These are phyloP conservation scores for Thymelicus lineola DNA, from an alignment of 2,888 invertebrate genomes.

Conservation along the genomic window DNA sequence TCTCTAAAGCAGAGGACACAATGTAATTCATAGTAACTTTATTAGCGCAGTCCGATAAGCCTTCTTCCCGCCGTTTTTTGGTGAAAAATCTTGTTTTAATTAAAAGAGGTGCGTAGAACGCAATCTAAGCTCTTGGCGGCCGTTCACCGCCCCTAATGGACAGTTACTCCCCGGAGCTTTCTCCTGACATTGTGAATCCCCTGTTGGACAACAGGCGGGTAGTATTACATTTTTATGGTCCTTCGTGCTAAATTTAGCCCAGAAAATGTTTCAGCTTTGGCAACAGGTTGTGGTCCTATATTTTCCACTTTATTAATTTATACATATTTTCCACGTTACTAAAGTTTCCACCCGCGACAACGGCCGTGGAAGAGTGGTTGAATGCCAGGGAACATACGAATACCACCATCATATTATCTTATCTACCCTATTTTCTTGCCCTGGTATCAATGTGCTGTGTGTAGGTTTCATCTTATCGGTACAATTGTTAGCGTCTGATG, in stretches of 20 bases:
- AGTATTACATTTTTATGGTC: constrained; percentile 60
- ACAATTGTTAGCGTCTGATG: too few relatives aligned
- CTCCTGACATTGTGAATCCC: constrained; percentile 51
- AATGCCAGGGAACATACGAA: too few relatives aligned
- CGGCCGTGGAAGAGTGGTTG: too few relatives aligned
- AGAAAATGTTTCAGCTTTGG: constrained; percentile 57
- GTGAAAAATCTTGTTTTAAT: constrained; percentile 52
- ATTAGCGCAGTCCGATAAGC: constrained; percentile 53
- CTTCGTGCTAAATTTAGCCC: constrained; percentile 57
- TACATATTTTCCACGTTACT: too few relatives aligned
- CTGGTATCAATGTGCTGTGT: too few relatives aligned
- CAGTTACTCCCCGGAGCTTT: constrained; percentile 50
- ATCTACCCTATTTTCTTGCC: too few relatives aligned
- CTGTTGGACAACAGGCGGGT: constrained; percentile 54
- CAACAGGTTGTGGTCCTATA: constrained; percentile 51
- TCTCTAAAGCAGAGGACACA: neutral
- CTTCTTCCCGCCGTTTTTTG: constrained; percentile 42
- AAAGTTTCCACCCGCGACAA: too few relatives aligned
- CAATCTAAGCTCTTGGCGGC: constrained; percentile 55
- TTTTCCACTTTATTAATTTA: neutral
- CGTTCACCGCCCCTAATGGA: constrained; percentile 55
- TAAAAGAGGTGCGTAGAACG: constrained; percentile 49
- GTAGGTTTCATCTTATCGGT: too few relatives aligned
- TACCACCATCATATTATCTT: too few relatives aligned
- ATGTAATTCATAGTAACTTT: constrained; percentile 42